Conservation (phyloP, 1,140 invertebrate genomes). For the Goniozus legneri region DNA sequence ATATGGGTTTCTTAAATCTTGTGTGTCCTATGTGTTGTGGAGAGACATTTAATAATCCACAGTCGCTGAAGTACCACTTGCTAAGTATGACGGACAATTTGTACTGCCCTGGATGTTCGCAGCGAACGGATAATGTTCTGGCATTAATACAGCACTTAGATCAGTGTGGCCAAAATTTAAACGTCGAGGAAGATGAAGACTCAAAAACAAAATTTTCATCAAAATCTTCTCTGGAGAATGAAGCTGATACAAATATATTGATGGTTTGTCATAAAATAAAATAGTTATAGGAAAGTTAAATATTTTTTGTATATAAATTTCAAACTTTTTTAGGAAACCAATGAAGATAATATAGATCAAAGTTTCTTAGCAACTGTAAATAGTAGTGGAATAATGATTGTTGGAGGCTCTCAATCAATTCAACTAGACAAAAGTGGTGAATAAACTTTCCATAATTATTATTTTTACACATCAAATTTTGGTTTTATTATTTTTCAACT, state of each 20-base stretch:
- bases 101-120: constrained; percentile 58
- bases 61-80: constrained; percentile 60
- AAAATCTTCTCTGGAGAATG: constrained; percentile 6
- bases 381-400: constrained; percentile 42
- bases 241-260: constrained; percentile 11
- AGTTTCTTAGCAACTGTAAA: constrained; percentile 42
- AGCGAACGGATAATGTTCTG: constrained; percentile 52
- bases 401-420: constrained; percentile 38
- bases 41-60: constrained; percentile 57
- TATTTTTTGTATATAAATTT: background rate
- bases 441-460: no score
- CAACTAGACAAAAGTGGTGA: constrained; percentile 47
- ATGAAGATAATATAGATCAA: constrained; percentile 29
- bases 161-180: constrained; percentile 32
- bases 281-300: no score
- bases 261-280: constrained; percentile 19
- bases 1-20: constrained; percentile 56
- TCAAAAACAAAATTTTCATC: background rate
- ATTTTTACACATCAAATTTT: background rate
- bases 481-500: constrained; percentile 1
- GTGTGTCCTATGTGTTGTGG: constrained; percentile 65
- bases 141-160: constrained; percentile 58
- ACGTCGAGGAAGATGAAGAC: constrained; percentile 1
- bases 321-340: constrained; percentile 23
- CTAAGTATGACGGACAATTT: constrained; percentile 59